Conservation (phyloP, 2,888 invertebrate species). For the Erebia aethiops region DNA sequence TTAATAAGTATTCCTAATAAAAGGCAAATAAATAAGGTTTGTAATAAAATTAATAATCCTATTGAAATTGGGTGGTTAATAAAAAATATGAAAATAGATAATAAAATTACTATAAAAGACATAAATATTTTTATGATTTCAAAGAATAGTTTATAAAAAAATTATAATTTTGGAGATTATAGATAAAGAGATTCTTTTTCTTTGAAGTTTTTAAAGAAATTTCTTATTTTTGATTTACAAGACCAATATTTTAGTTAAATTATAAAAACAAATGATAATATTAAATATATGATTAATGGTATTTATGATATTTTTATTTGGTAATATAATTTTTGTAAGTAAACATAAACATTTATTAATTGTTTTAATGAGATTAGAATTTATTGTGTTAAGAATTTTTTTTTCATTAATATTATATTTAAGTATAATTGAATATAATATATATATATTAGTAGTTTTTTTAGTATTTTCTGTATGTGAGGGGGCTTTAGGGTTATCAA, state of each 20-base stretch:
- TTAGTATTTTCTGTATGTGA: slow-evolving; percentile 86
- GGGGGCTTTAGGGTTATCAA: slow-evolving; percentile 84
- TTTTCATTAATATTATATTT: slow-evolving; percentile 70
- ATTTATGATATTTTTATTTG: slow-evolving; percentile 66
- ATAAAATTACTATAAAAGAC: slow-evolving; percentile 58
- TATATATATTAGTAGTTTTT: slow-evolving; percentile 84
- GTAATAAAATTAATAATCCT: slow-evolving; percentile 79
- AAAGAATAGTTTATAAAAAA: slow-evolving; percentile 86
- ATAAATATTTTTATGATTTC: slow-evolving; percentile 64
- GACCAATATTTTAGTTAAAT: slow-evolving; percentile 86
- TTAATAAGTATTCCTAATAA: slow-evolving; percentile 72
- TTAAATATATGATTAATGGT: slow-evolving; percentile 64
- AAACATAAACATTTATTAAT: slow-evolving; percentile 84
- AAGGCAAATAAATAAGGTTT: slow-evolving; percentile 77
- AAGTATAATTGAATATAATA: slow-evolving; percentile 70
- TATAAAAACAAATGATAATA: slow-evolving; percentile 84
- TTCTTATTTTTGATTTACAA: slow-evolving; percentile 86
- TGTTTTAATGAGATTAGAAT: slow-evolving; percentile 84
- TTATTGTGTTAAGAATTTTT: slow-evolving; percentile 82
- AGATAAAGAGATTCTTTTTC: slow-evolving; percentile 81
- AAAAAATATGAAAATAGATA: slow-evolving; percentile 57
- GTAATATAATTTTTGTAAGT: slow-evolving; percentile 77
- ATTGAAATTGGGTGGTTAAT: slow-evolving; percentile 79
- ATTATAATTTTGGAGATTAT: slow-evolving; percentile 89
- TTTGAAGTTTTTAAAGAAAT: slow-evolving; percentile 84